A percentile compares a stretch with the other conserved stretches of the same genome.
phyloP scores from a whole-genome alignment of 2,113 vertebrate species.

The Chaenocephalus aceratus region DNA sequence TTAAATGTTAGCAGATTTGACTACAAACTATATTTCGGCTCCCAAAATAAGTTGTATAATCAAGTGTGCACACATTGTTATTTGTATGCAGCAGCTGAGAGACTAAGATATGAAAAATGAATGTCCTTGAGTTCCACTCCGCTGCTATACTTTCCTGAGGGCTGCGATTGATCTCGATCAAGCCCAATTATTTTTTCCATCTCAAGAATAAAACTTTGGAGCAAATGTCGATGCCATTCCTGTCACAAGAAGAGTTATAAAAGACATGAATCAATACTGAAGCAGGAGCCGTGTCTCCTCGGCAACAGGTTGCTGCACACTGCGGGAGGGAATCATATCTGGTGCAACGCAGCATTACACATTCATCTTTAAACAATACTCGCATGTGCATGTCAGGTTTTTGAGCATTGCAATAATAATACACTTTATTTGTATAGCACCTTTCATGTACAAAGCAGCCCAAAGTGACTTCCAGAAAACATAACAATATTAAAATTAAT shows the following conservation, averaged over 20 bases:
- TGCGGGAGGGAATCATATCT: background rate
- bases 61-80: background rate
- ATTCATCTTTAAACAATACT: background rate
- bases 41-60: background rate
- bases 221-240: slow-evolving; percentile 44
- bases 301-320: slow-evolving; percentile 60
- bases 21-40: background rate
- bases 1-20: background rate
- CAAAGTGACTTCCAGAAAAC: too few relatives aligned
- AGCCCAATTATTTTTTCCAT: slow-evolving; percentile 51
- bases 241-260: slow-evolving; percentile 20
- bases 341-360: background rate
- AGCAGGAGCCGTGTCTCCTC: background rate
- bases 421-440: too few relatives aligned
- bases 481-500: too few relatives aligned
- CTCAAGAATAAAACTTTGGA: slow-evolving; percentile 27
- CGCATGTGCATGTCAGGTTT: too few relatives aligned
- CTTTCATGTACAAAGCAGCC: too few relatives aligned
- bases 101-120: slow-evolving; percentile 55
- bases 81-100: slow-evolving; percentile 57
- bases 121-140: slow-evolving; percentile 49
- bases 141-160: slow-evolving; percentile 31
- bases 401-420: too few relatives aligned
- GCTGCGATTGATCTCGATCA: slow-evolving; percentile 56
- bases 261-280: slow-evolving; percentile 28